Evolutionary conservation across 2,888 invertebrate species (phyloP).

Genomic region (Marronus borbonicus): DNA sequence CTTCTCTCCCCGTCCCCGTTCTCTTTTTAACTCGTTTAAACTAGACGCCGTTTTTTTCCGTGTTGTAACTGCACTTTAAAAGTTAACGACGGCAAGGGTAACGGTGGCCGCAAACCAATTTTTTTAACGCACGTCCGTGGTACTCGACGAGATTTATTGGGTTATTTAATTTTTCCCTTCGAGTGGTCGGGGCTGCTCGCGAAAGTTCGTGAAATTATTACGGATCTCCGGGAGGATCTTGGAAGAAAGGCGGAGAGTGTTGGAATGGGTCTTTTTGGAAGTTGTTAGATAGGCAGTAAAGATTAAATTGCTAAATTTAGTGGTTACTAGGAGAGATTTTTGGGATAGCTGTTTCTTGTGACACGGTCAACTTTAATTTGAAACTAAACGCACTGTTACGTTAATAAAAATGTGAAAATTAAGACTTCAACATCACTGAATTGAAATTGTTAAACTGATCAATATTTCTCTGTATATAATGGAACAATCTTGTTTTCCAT

Average conservation of each 20-base stretch:
- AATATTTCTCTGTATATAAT: too few species aligned
- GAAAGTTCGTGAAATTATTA: not conserved
- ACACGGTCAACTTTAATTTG: too few species aligned
- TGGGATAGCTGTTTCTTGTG: not conserved
- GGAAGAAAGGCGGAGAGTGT: too few species aligned
- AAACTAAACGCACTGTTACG: too few species aligned
- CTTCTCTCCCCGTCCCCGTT: not conserved
- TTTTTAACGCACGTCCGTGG: constrained; percentile 2
- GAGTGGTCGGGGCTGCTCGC: not conserved
- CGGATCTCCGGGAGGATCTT: not conserved
- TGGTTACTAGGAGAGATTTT: not conserved
- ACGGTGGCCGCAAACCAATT: not conserved
- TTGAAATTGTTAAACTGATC: too few species aligned
- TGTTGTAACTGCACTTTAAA: constrained; percentile 14
- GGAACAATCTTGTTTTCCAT: too few species aligned
- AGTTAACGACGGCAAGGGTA: not conserved
- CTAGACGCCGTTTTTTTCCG: not conserved
- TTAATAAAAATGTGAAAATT: too few species aligned
- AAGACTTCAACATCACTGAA: too few species aligned
- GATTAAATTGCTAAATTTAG: too few species aligned
- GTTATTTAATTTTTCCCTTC: constrained; percentile 6
- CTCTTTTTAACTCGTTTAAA: constrained; percentile 3
- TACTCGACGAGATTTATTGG: constrained; percentile 16
- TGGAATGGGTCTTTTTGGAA: too few species aligned
- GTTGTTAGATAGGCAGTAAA: too few species aligned